phyloP scores from a whole-genome alignment of 2,113 vertebrate genomes.

The Stomatorhinus ivindoensis region DNA sequence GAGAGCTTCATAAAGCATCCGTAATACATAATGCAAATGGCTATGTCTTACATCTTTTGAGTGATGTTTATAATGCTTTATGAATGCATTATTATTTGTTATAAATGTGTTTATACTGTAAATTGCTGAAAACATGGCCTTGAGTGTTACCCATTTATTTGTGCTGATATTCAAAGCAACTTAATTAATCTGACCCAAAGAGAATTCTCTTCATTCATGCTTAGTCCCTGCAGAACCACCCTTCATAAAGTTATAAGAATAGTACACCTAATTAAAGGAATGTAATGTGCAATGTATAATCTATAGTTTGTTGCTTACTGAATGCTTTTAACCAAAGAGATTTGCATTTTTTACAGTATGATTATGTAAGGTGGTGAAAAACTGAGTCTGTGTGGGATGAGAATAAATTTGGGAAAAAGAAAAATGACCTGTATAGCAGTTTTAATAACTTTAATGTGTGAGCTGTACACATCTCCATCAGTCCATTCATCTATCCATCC shows the following conservation, averaged over 20 bases:
- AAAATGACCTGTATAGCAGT: slow-evolving; percentile 46
- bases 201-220: background rate
- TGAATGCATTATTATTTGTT: too few relatives aligned
- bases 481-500: background rate
- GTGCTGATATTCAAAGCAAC: background rate
- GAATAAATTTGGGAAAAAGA: slow-evolving; percentile 61
- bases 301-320: background rate
- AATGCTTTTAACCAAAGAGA: background rate
- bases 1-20: too few relatives aligned
- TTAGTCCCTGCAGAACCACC: background rate
- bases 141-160: background rate
- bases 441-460: slow-evolving; percentile 37
- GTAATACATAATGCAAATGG: too few relatives aligned
- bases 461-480: background rate
- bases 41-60: too few relatives aligned
- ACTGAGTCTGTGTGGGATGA: slow-evolving; percentile 44
- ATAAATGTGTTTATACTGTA: too few relatives aligned
- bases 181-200: background rate
- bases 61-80: too few relatives aligned
- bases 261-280: background rate
- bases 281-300: background rate
- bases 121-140: too few relatives aligned
- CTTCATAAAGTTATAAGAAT: background rate
- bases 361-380: slow-evolving; percentile 33
- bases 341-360: background rate